Evolutionary conservation across 2,888 invertebrate genomes (phyloP).

Genomic region (Coelinius sp.): DNA sequence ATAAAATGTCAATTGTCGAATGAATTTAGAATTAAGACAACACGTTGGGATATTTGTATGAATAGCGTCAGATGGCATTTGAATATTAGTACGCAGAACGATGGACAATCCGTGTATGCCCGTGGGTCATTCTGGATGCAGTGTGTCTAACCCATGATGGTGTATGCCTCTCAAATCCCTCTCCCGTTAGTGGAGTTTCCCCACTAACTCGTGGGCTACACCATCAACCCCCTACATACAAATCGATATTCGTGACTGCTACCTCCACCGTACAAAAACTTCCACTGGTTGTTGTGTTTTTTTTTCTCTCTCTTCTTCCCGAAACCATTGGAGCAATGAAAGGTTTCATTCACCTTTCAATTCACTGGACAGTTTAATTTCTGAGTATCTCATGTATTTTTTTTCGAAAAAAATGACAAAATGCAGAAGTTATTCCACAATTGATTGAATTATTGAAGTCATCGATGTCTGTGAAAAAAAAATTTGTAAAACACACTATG

Average conservation of each 20-base stretch:
- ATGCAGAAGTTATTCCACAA: no score
- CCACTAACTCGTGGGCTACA: neutral
- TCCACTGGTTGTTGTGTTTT: neutral
- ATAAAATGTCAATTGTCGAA: neutral
- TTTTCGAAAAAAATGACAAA: no score
- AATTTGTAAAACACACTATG: no score
- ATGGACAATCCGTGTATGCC: constrained; percentile 50
- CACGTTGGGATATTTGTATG: neutral
- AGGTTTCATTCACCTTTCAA: neutral
- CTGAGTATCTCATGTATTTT: no score
- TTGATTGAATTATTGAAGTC: no score
- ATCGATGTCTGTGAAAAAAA: no score
- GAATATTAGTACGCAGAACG: constrained; percentile 47
- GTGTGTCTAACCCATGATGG: constrained; percentile 14
- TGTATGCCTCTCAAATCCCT: constrained; percentile 10
- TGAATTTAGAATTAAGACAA: neutral
- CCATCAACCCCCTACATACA: constrained; percentile 2
- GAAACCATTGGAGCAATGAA: constrained; percentile 7
- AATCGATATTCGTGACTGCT: constrained; percentile 33
- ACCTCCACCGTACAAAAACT: constrained; percentile 16
- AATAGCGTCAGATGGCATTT: constrained; percentile 36
- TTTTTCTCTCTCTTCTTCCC: neutral
- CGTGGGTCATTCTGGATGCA: constrained; percentile 47
- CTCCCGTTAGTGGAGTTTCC: neutral
- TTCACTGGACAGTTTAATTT: neutral